phyloP scores from a whole-genome alignment of 2,888 invertebrate genomes.

The Euplexia lucipara region DNA sequence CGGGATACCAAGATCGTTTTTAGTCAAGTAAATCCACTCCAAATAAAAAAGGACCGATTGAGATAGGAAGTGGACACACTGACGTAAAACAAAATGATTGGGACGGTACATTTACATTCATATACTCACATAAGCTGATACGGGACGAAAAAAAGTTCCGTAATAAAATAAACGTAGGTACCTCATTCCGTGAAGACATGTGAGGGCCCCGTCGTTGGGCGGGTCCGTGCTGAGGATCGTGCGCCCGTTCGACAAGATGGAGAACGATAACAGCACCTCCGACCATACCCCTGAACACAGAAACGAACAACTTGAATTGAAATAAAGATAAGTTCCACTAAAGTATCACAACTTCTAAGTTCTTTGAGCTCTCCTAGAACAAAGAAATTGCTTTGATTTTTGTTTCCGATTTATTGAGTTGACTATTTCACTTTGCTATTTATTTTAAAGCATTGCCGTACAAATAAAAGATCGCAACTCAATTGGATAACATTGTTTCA shows the following conservation, averaged over 20 bases:
- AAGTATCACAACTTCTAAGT: conserved; percentile 41
- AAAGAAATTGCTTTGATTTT: conserved; percentile 36
- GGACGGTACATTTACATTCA: conserved; percentile 29
- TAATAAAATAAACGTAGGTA: conserved; percentile 68
- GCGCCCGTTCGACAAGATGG: conserved; percentile 93
- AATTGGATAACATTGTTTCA: conserved; percentile 46
- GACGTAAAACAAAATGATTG: conserved; percentile 50
- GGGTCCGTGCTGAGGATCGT: conserved; percentile 94
- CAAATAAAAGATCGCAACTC: conserved; percentile 34
- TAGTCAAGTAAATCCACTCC: too few relatives aligned
- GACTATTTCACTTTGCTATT: conserved; percentile 29
- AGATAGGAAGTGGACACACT: conserved; percentile 21
- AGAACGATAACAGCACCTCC: conserved; percentile 93
- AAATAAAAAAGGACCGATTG: too few relatives aligned
- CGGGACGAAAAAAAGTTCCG: conserved; percentile 33
- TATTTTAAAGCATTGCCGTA: conserved; percentile 33
- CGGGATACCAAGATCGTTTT: too few relatives aligned
- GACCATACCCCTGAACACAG: conserved; percentile 88
- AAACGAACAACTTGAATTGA: conserved; percentile 44
- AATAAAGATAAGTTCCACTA: conserved; percentile 49
- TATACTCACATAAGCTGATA: conserved; percentile 31
- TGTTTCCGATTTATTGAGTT: conserved; percentile 49
- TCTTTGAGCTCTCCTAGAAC: conserved; percentile 30
- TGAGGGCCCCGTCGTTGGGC: conserved; percentile 92
- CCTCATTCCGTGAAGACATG: conserved; percentile 95